Evolutionary conservation across 2,797 vertebrate species (phyloP).

Genomic region (Crossoptilon crossoptilon): DNA sequence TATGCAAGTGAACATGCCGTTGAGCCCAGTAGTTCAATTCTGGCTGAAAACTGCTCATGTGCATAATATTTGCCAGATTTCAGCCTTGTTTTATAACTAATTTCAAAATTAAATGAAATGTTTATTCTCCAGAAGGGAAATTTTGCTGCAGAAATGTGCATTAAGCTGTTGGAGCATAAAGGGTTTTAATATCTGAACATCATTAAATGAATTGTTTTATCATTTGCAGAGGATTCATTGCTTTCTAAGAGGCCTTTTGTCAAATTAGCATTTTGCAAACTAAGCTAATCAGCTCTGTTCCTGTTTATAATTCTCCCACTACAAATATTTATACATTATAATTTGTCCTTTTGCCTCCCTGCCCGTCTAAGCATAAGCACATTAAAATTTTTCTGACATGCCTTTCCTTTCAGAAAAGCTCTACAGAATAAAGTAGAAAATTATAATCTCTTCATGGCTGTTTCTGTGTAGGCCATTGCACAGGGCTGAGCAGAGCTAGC

Average conservation of each 20-base stretch:
- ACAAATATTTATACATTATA: slow-evolving; percentile 57
- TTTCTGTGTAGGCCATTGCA: neutral
- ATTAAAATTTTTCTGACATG: neutral
- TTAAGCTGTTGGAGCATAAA: slow-evolving; percentile 27
- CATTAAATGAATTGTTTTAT: slow-evolving; percentile 57
- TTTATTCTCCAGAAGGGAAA: slow-evolving; percentile 16
- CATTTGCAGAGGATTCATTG: slow-evolving; percentile 53
- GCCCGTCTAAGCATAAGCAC: slow-evolving; percentile 9
- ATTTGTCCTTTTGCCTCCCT: slow-evolving; percentile 52
- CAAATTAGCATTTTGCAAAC: slow-evolving; percentile 47
- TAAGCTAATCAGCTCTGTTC: slow-evolving; percentile 51
- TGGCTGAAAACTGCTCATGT: neutral
- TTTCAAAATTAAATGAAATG: slow-evolving; percentile 11
- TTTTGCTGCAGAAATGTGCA: neutral
- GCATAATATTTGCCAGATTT: neutral
- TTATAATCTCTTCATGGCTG: neutral
- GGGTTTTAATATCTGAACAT: slow-evolving; percentile 23
- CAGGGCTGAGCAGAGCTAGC: neutral
- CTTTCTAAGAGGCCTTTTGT: slow-evolving; percentile 62
- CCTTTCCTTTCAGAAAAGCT: neutral
- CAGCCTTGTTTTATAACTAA: neutral
- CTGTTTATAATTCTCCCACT: slow-evolving; percentile 41
- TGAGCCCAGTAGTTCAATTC: neutral
- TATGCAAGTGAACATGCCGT: neutral
- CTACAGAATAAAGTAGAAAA: neutral